Evolutionary conservation across 2,797 vertebrate genomes (phyloP), one percentile per base, ranked within the genome.

Genomic region (Microcaecilia unicolor): DNA sequence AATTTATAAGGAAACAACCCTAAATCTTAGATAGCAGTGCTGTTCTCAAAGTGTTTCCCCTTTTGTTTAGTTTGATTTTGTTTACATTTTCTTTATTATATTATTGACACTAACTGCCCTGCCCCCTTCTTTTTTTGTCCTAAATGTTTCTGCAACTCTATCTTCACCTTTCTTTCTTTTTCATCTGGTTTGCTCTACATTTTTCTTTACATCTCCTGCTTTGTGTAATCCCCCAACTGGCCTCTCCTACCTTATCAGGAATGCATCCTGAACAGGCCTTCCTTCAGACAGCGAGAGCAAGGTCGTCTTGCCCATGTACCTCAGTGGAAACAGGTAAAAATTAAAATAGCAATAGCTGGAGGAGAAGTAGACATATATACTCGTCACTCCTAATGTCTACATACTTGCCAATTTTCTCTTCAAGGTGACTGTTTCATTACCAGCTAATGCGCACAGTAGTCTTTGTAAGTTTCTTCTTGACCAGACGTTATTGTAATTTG

Each of bases 261-360:
- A 25, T 62, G 67, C 64, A 62, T 87, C 72, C 76, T 87, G 62
- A 59, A 73, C 74, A 81, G 64, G 11, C 68, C 80, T 19, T 64
- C 68, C 60, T 63, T 66, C 61, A 74, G 67, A 54, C 56, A 58
- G 43, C 83, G 78, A 58, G 82, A 89, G 75, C 84, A 88, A 49
- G 70, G 80, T 40, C 72, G 52, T 19, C 70, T 85, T 76, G 80
- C 79, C 31, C 78, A 83, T 44, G 66, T 76, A 26, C 91, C 93
- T 14, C 89, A 84, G 31, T 97, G 93, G 93, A 95, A 93, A 86
- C 91, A 97, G 94, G 94, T 98, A 98, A 94, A 84, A 44, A 52
- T 45, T 26, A 40, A 6, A 12, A n/a, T n/a, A n/a, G n/a, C n/a
- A n/a, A 38, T 37, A 7, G 28, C n/a, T n/a, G n/a, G n/a, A n/a